Evolutionary conservation across 2,797 vertebrate species (phyloP), one percentile per base, ranked within the genome.

Genomic region (Xyrichtys novacula): DNA sequence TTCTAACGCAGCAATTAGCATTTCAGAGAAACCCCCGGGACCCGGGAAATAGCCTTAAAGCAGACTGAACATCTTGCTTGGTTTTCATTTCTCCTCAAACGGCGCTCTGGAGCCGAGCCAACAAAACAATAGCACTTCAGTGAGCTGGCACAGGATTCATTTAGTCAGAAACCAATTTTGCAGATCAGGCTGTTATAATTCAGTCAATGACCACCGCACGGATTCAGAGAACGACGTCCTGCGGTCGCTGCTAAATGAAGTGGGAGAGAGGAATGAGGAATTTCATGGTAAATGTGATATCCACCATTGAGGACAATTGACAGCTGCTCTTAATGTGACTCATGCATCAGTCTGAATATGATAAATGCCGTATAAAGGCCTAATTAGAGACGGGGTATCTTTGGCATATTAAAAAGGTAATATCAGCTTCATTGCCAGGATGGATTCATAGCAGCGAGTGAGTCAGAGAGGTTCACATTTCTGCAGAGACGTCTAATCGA

Each of bases 1-100:
- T 90, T 90, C 86, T 84, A 87, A 89, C 82, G 73, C 81, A 58
- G 81, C 87, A 90, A 90, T 91, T 91, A 91, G 91, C 83, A 89
- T 89, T 87, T 87, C 65, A 63, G 74, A 85, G 65, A 76, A 81
- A 73, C 72, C 74, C 79, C 32, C 19, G 68, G 76, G 89, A 85
- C 67, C 63, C 71, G 88, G 78, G 76, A 44, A 89, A 88, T 76
- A 76, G 85, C 83, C 85, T 90, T 74, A 84, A 84, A 84, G 79
- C 83, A 80, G 71, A 29, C 53, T 47, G 80, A 89, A 73, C 78
- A 84, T 85, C 85, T 83, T 81, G 83, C 83, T 76, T 71, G 84
- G 71, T 82, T 87, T 87, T 84, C 73, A 76, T 84, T 87, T 83
- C 80, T 77, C 78, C 71, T 79, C 74, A 68, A n/a, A 76, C 46